Evolutionary conservation across 2,888 invertebrate genomes (phyloP).

Genomic region (Himalopsyche tibetana): DNA sequence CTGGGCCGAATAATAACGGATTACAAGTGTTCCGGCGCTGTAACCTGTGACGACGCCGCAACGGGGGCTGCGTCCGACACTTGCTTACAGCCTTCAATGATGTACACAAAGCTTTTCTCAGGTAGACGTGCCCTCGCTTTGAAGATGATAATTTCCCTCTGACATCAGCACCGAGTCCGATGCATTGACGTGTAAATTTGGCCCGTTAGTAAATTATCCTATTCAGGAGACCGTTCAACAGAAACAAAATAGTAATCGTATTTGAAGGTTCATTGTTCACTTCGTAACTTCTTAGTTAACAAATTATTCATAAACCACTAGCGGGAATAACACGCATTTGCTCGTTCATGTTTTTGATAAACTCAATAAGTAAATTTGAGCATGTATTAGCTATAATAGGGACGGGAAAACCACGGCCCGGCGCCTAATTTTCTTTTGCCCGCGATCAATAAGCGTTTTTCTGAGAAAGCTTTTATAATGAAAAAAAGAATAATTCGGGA

Average conservation of each 20-base stretch:
- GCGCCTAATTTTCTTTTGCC: no score
- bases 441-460: no score
- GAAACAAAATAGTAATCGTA: neutral
- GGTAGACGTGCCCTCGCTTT: slow-evolving; percentile 8
- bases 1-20: slow-evolving; percentile 55
- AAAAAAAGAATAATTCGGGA: no score
- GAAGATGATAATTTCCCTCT: slow-evolving; percentile 12
- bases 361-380: no score
- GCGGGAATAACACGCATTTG: no score
- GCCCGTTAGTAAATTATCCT: neutral
- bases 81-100: slow-evolving; percentile 6
- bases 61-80: slow-evolving; percentile 34
- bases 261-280: no score
- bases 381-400: no score
- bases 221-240: slow-evolving; percentile 13
- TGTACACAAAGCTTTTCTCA: slow-evolving; percentile 35
- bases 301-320: no score
- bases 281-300: no score
- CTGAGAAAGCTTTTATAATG: no score
- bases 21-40: slow-evolving; percentile 39
- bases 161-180: neutral
- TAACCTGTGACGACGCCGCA: neutral
- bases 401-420: no score
- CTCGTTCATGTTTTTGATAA: no score
- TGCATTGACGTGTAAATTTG: slow-evolving; percentile 12